phyloP scores from a whole-genome alignment of 2,888 invertebrate genomes.

The Euzetes globulus region DNA sequence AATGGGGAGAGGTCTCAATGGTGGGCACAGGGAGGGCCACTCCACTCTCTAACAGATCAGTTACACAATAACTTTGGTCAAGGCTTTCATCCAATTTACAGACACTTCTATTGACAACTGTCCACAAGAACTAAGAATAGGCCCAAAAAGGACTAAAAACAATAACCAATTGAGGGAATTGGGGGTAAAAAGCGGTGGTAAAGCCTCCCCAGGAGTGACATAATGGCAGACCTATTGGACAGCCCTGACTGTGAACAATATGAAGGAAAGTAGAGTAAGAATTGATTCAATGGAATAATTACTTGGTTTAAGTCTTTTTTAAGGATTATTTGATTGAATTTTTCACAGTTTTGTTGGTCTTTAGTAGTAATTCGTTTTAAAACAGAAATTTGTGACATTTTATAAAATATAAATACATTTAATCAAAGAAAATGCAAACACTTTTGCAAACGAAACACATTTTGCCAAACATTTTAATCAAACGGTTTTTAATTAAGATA shows the following conservation, averaged over 20 bases:
- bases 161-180: too few species aligned
- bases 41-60: too few species aligned
- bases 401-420: neutral
- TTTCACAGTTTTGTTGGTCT: neutral
- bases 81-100: too few species aligned
- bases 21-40: too few species aligned
- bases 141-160: too few species aligned
- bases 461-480: neutral
- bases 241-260: too few species aligned
- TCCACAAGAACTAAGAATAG: too few species aligned
- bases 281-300: neutral
- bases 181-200: too few species aligned
- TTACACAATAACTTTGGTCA: too few species aligned
- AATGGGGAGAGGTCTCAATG: too few species aligned
- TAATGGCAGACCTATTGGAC: neutral
- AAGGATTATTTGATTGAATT: constrained; percentile 4
- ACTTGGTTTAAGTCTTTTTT: neutral
- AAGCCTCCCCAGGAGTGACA: neutral
- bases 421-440: neutral
- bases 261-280: neutral
- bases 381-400: constrained; percentile 18
- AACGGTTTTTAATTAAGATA: neutral
- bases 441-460: constrained; percentile 10
- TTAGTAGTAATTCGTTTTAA: constrained; percentile 21
- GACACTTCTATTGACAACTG: too few species aligned